Conservation (phyloP, 2,113 vertebrate genomes). For the Odobenus rosmarus region DNA sequence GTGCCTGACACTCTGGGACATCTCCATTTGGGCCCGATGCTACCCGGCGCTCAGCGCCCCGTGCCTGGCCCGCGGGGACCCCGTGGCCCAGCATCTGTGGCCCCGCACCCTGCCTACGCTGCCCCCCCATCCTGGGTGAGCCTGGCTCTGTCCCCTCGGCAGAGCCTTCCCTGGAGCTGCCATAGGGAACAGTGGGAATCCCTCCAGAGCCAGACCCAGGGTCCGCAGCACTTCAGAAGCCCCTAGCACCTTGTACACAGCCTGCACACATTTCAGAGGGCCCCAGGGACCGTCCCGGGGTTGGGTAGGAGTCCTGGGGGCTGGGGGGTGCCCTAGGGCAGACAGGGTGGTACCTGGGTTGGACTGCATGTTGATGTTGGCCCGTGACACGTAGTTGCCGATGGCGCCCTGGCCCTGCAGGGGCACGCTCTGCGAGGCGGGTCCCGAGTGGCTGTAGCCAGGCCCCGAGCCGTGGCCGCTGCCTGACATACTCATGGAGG, state of each 20-base stretch:
- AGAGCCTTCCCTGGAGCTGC: not conserved
- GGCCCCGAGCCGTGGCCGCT: conserved; percentile 90
- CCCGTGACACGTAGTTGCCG: conserved; percentile 92
- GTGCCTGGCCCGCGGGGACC: fast-evolving
- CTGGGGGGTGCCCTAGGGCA: not conserved
- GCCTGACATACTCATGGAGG: conserved; percentile 92
- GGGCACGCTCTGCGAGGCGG: conserved; percentile 91
- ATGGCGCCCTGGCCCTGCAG: conserved; percentile 92
- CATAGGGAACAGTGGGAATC: fast-evolving
- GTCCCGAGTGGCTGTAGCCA: conserved; percentile 91
- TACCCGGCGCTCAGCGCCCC: not conserved
- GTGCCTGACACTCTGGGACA: fast-evolving
- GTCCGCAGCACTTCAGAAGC: not conserved
- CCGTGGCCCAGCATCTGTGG: fast-evolving
- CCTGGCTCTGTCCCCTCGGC: not conserved
- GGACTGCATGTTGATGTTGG: conserved; percentile 96
- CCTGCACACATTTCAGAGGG: fast-evolving
- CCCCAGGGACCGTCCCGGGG: not conserved
- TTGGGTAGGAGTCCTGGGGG: conserved; percentile 22
- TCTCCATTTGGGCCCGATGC: fast-evolving
- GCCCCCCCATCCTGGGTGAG: fast-evolving
- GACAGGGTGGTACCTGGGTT: conserved; percentile 90
- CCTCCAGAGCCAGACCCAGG: not conserved
- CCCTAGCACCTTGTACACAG: fast-evolving
- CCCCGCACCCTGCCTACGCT: fast-evolving